Evolutionary conservation across 1,140 invertebrate species (phyloP).

Genomic region (Tetramorium simillimum): DNA sequence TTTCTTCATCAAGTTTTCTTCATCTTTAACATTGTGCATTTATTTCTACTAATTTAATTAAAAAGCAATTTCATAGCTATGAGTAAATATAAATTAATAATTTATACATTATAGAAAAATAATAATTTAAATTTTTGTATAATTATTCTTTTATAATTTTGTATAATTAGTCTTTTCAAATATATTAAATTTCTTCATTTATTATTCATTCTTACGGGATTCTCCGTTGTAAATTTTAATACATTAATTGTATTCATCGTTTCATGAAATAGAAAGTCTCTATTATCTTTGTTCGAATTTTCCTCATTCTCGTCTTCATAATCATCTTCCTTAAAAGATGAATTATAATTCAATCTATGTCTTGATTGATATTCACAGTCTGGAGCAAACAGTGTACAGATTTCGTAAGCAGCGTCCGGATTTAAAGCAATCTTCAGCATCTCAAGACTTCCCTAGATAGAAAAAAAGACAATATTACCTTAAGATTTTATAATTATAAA

Average conservation of each 20-base stretch:
- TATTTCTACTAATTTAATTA: background rate
- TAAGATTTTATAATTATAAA: background rate
- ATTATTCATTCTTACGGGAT: conserved; percentile 5
- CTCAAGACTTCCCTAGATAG: conserved; percentile 90
- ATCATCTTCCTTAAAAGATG: conserved; percentile 26
- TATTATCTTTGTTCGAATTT: background rate
- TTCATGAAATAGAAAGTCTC: background rate
- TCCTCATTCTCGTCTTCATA: conserved; percentile 4
- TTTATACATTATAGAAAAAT: background rate
- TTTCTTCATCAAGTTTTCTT: too few relatives aligned
- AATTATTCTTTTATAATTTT: background rate
- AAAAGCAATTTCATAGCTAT: background rate
- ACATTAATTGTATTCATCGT: background rate
- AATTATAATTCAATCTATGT: background rate
- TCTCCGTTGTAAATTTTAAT: background rate
- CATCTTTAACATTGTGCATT: too few relatives aligned
- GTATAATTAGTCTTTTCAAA: background rate
- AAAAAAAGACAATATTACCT: background rate
- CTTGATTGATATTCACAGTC: conserved; percentile 85
- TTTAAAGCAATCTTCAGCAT: conserved; percentile 89
- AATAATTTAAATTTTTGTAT: background rate
- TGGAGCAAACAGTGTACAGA: conserved; percentile 89
- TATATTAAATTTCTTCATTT: background rate
- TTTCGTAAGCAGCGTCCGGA: conserved; percentile 92
- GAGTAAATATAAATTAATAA: background rate